Conservation (phyloP, 2,888 invertebrate species). For the Pristionchus fissidentatus region DNA sequence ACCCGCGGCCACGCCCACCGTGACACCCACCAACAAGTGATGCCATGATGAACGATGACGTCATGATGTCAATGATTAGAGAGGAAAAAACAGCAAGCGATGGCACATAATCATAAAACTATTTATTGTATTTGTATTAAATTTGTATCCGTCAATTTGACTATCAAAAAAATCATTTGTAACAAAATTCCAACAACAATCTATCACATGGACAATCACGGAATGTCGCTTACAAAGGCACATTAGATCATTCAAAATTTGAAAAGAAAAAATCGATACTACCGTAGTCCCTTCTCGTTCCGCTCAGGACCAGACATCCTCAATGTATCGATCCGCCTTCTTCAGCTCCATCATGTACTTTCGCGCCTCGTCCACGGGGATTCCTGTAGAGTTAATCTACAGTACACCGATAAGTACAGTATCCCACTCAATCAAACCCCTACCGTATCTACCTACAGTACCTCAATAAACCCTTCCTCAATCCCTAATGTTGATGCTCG, state of each 20-base stretch:
- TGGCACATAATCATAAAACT: conserved; percentile 41
- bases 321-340: conserved; percentile 76
- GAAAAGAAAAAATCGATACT: conserved; percentile 26
- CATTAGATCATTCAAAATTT: not conserved
- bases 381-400: conserved; percentile 60
- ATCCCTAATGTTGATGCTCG: too few species aligned
- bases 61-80: conserved; percentile 16
- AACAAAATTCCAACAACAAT: conserved; percentile 18
- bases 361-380: conserved; percentile 74
- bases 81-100: too few species aligned
- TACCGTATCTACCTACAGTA: too few species aligned
- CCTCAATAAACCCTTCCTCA: too few species aligned
- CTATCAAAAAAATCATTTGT: conserved; percentile 24
- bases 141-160: too few species aligned
- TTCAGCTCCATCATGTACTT: conserved; percentile 76
- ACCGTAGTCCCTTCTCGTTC: not conserved
- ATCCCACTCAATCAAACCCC: too few species aligned
- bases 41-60: too few species aligned
- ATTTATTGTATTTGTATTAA: conserved; percentile 39
- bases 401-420: too few species aligned
- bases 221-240: conserved; percentile 6
- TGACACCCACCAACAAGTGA: too few species aligned
- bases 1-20: not conserved
- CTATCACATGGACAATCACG: conserved; percentile 19
- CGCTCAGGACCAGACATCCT: conserved; percentile 77